Percentiles rank a stretch among this genome's conserved stretches.
Evolutionary conservation across 2,113 vertebrate species (phyloP).

Genomic region (Festucalex cinctus): DNA sequence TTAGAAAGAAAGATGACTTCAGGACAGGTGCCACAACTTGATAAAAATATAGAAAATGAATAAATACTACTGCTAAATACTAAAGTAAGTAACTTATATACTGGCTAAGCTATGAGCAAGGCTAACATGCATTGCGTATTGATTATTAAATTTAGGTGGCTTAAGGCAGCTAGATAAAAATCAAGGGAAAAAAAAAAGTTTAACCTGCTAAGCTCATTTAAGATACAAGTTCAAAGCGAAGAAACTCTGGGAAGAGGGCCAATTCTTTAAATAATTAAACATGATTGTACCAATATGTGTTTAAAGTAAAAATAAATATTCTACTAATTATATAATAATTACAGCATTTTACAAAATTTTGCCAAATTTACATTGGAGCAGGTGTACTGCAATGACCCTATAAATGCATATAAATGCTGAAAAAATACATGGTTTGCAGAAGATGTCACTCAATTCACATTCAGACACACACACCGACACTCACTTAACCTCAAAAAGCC

Average conservation of each 20-base stretch:
- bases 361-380: neutral
- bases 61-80: neutral
- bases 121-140: neutral
- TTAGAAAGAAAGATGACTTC: neutral
- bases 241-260: too few species aligned
- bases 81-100: neutral
- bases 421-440: neutral
- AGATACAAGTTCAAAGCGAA: too few species aligned
- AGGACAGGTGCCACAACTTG: neutral
- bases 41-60: neutral
- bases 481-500: conserved; percentile 41
- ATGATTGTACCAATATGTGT: too few species aligned
- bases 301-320: too few species aligned
- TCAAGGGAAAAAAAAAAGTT: too few species aligned
- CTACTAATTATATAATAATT: too few species aligned
- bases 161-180: too few species aligned
- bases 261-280: too few species aligned
- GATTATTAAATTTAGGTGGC: too few species aligned
- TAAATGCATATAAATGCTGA: too few species aligned
- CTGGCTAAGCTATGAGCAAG: neutral
- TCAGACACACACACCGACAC: conserved; percentile 38
- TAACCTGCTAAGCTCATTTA: too few species aligned
- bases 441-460: conserved; percentile 1
- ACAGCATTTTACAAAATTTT: neutral
- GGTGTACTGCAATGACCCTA: neutral